Base-by-base conservation (phyloP, 2,113 vertebrate species). In the Aptenodytes patagonicus region DNA sequence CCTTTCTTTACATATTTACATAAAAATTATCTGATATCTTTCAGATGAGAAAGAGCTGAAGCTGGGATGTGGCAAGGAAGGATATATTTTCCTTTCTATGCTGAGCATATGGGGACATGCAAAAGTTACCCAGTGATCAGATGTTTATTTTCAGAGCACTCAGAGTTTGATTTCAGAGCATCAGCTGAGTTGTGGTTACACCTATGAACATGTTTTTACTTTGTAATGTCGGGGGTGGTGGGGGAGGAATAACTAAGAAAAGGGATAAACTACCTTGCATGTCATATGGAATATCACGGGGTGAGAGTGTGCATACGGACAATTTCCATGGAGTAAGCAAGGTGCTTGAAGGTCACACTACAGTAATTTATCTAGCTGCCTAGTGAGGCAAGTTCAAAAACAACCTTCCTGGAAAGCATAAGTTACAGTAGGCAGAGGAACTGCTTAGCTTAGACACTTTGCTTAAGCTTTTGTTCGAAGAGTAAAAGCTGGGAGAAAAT, bases 341-440 rank as follows among this genome's bases (percentile, higher is more conserved):
- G 82, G 90, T 94, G 78, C 54, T 76, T 91, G 90, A 94, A 96
- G 87, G 93, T 96, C 93, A 96, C 51, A 42, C 28, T 31, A 46
- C 54, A 62, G 82, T 91, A 94, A 96, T 92, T 95, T 80, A 94
- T 92, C 92, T 36, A 80, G 51, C 87, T 94, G 82, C 40, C 90
- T 94, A 79, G 82, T 36, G 62, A 90, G 65, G 57, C 49, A 57
- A 86, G 75, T 55, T 73, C 4, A 52, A 19, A 89, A 86, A 95
- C 68, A 29, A 8, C 25, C 58, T 88, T 94, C 82, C 95, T 83
- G 90, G 87, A 93, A 95, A 85, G 82, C 44, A 5, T 54, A 84
- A 83, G 49, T 78, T 95, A 68, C 25, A 91, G 60, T 13, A 92
- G 58, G 70, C 71, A 77, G 75, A 94, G 58, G 82, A 95, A 77